Evolutionary conservation across 1,140 invertebrate species (phyloP).

Genomic region (Cydia fagiglandana): DNA sequence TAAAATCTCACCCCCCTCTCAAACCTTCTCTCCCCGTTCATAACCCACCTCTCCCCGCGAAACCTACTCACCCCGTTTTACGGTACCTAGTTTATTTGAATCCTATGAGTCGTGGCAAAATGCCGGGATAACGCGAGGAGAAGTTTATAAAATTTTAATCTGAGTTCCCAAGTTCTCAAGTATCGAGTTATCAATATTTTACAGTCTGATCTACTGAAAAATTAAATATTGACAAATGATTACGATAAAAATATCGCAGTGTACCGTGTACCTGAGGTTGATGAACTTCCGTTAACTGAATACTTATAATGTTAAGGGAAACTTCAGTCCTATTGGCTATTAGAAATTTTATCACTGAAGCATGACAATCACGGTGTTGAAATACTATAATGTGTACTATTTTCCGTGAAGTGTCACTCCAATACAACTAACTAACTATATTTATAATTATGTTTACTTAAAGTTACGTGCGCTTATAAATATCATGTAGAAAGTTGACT

Average conservation of each 20-base stretch:
- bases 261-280: slow-evolving; percentile 57
- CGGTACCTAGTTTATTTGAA: background rate
- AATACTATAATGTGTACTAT: background rate
- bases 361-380: background rate
- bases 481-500: slow-evolving; percentile 28
- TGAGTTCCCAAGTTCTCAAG: background rate
- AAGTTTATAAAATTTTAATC: no score
- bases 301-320: background rate
- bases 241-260: slow-evolving; percentile 51
- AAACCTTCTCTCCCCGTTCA: no score
- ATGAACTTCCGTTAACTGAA: slow-evolving; percentile 64
- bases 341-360: background rate
- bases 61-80: no score
- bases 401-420: background rate
- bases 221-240: slow-evolving; percentile 36
- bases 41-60: no score
- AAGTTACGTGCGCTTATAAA: slow-evolving; percentile 29
- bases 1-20: no score
- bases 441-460: background rate
- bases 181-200: background rate
- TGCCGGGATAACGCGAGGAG: no score
- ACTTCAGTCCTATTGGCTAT: background rate
- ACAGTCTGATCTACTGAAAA: background rate
- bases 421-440: background rate
- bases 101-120: no score